Evolutionary conservation across 2,113 vertebrate species (phyloP).

Genomic region (Ceyx melanurus): DNA sequence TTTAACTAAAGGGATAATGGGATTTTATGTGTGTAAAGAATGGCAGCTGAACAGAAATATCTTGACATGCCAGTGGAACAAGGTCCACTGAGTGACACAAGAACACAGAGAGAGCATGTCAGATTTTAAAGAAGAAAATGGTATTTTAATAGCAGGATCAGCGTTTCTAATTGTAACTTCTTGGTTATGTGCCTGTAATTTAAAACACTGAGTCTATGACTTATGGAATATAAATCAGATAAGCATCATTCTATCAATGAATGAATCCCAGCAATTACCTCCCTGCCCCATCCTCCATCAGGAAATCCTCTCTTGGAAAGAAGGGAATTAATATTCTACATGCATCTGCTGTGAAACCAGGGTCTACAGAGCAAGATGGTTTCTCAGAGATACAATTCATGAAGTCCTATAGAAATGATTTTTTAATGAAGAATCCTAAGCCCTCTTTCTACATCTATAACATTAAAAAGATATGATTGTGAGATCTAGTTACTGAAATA

Average conservation of each 20-base stretch:
- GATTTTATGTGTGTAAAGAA: slow-evolving; percentile 29
- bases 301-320: slow-evolving; percentile 18
- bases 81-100: slow-evolving; percentile 22
- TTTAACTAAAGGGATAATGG: slow-evolving; percentile 31
- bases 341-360: neutral
- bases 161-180: slow-evolving; percentile 30
- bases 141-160: slow-evolving; percentile 49
- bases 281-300: neutral
- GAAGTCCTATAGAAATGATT: neutral
- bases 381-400: neutral
- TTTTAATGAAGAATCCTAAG: slow-evolving; percentile 3
- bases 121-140: slow-evolving; percentile 45
- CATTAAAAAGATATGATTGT: neutral
- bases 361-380: neutral
- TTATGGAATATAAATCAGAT: slow-evolving; percentile 8
- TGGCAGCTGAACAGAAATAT: slow-evolving; percentile 42
- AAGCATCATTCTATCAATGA: neutral
- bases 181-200: slow-evolving; percentile 41
- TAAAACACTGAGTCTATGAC: slow-evolving; percentile 21
- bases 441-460: neutral
- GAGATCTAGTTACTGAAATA: neutral
- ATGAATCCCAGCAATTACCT: slow-evolving; percentile 26
- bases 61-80: slow-evolving; percentile 20
- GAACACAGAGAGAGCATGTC: neutral
- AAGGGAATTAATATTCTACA: slow-evolving; percentile 24